Evolutionary conservation across 2,888 invertebrate genomes (phyloP).

Genomic region (Ecliptopera silaceata): DNA sequence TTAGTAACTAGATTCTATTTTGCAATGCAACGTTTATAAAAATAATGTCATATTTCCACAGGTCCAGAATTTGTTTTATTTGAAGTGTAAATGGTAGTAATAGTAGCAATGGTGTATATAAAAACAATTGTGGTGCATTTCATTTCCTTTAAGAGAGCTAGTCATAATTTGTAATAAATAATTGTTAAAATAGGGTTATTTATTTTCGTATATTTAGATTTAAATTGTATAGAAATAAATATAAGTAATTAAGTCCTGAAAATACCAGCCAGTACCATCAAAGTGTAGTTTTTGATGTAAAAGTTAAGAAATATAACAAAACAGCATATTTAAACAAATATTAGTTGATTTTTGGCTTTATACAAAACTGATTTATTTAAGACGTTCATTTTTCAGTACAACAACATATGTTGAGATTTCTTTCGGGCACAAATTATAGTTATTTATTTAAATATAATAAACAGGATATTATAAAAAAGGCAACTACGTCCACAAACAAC

Average conservation of each 20-base stretch:
- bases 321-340: too few species aligned
- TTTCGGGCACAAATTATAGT: too few species aligned
- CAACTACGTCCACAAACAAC: too few species aligned
- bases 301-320: neutral
- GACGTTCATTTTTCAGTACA: too few species aligned
- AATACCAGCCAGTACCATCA: slow-evolving; percentile 24
- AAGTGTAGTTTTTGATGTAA: neutral
- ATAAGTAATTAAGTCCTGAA: slow-evolving; percentile 15
- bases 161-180: slow-evolving; percentile 64
- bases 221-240: slow-evolving; percentile 13
- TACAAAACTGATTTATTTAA: neutral
- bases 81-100: slow-evolving; percentile 35
- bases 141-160: slow-evolving; percentile 68
- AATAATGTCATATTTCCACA: neutral
- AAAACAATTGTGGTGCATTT: slow-evolving; percentile 68
- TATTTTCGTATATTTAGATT: slow-evolving; percentile 44
- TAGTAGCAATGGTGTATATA: slow-evolving; percentile 50
- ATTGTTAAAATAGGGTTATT: slow-evolving; percentile 51
- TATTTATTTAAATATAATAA: too few species aligned
- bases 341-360: neutral
- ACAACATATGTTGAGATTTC: too few species aligned
- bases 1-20: too few species aligned
- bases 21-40: too few species aligned
- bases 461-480: too few species aligned
- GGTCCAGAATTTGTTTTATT: slow-evolving; percentile 5